Base-by-base conservation (phyloP, 2,113 vertebrate species). In the Istiophorus platypterus region DNA sequence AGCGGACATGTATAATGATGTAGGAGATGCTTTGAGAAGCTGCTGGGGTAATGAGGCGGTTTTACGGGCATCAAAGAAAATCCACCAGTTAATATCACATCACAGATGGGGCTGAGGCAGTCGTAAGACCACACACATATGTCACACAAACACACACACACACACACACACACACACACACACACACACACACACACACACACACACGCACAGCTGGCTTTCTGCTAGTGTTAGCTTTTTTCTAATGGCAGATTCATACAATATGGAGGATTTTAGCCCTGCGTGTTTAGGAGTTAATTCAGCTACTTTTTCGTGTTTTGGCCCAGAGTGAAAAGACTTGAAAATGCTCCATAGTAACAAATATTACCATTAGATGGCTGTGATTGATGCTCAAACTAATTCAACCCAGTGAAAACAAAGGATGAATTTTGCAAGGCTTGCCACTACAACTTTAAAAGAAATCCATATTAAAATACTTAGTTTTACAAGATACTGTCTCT, bases 11-110 rank as follows among this genome's bases (percentile, higher is more conserved):
- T 57, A 56, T 80, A 68, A 67, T 61, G 80, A 59, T 57, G 73
- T 72, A 47, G 73, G 39, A 4, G 54, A 72, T 39, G 42, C 18
- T 73, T 65, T 31, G 59, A 57, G 47, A 62, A 66, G 82, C 68
- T 41, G 13, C 42, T 7, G n/a, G 70, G 73, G 64, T 83, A 90
- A 85, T 85, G 82, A 84, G 69, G 68, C 66, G 2, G 77, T 75
- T 84, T 85, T 84, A 85, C 15, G 41, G 69, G 69, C 69, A 81
- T 85, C 68, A 80, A 74, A 88, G 63, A 80, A 88, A 88, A 90
- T 81, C 70, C 59, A 81, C 29, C 37, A 69, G 62, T 79, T 85
- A 68, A 77, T 79, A 73, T 79, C 74, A 78, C 72, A 78, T 65
- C 77, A 69, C 82, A 90, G 86, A 85, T 84, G 76, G 83, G n/a